Base-by-base conservation (phyloP, 2,888 invertebrate genomes). In the Cylindroiulus punctatus region DNA sequence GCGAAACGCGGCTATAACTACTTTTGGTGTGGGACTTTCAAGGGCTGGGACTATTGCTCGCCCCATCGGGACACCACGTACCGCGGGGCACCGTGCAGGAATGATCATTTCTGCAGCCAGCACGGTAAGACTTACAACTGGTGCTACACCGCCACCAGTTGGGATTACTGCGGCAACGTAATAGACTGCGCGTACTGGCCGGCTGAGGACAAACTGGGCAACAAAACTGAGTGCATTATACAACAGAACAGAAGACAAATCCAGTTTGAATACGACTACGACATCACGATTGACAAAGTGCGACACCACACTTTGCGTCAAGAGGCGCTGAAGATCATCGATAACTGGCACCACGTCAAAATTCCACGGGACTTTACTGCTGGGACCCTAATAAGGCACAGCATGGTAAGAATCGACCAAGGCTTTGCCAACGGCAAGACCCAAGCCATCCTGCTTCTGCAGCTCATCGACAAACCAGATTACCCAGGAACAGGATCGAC, bases 11-110 rank as follows among this genome's bases (percentile, higher is more conserved):
- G 76, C 17, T 76, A 30, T 8, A 30, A 4, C 12, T 76, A 76
- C 76, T 76, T 30, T 17, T 76, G 76, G 76, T 76, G 76, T 30
- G 3, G 30, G 1, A 76, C 76, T 17, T 76, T 76, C 76, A 30
- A 76, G 76, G 76, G 76, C 17, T 76, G 76, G 76, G 76, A 76
- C 76, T 76, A 76, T 14, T 76, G 76, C 17, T 76, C 76, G 4
- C 76, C 76, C 76, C 26, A 30, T 1, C 5, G 76, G 30, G 76
- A 76, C 76, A 76, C 76, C 14, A 76, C 76, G 26, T 76, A 76
- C 14, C 76, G 30, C 3, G 76, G 76, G 17, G 76, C 14, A 30
- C 30, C 76, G 17, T 76, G 76, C 17, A 5, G 76, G 30, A 30
- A 26, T 30, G 76, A 76, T 14, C 76, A 76, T 17, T 30, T 76